Evolutionary conservation across 2,888 invertebrate genomes (phyloP).

Genomic region (Cerastoderma edule): DNA sequence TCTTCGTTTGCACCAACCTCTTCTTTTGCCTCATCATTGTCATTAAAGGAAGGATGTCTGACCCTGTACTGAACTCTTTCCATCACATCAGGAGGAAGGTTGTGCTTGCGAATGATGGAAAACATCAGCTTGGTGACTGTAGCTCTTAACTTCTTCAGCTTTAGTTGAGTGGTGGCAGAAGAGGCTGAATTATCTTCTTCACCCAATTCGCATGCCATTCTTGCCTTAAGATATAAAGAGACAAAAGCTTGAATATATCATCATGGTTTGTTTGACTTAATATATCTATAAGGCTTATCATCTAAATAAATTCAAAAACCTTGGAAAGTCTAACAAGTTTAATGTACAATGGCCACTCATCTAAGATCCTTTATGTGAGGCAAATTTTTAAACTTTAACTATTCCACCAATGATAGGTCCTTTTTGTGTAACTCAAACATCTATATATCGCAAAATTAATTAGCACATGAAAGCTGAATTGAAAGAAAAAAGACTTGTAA

Average conservation of each 20-base stretch:
- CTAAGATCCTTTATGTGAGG: no score
- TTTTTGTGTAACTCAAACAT: no score
- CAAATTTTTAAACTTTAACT: no score
- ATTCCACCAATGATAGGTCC: no score
- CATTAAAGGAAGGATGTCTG: background rate
- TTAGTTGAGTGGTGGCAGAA: background rate
- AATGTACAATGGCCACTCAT: no score
- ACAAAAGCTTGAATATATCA: background rate
- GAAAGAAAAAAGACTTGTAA: no score
- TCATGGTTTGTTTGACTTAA: no score
- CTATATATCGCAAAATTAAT: no score
- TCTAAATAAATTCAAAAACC: no score
- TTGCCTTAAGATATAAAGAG: constrained; percentile 1
- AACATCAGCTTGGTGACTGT: constrained; percentile 27
- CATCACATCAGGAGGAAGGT: constrained; percentile 33
- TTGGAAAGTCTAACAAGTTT: no score
- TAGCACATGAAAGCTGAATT: no score
- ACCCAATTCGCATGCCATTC: background rate
- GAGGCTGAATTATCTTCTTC: background rate
- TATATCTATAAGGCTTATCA: no score
- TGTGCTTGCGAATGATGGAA: constrained; percentile 32
- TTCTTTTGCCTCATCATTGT: background rate
- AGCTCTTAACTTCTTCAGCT: constrained; percentile 21
- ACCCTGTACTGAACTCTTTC: constrained; percentile 21
- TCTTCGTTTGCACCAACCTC: background rate